Evolutionary conservation across 2,113 vertebrate species (phyloP), one percentile per base, ranked within the genome.

Genomic region (Tupaia tana): DNA sequence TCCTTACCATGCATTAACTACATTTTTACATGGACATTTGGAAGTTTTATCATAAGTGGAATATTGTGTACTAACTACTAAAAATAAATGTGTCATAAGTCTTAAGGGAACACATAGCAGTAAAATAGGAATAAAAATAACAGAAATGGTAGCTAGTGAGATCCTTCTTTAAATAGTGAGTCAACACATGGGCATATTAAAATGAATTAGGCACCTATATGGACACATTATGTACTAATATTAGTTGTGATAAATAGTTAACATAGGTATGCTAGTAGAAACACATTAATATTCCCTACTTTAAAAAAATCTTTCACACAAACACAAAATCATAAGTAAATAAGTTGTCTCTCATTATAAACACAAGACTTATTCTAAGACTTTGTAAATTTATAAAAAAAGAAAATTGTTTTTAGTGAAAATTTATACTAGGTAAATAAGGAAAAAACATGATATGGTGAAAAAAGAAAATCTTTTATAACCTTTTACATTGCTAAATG

Each of bases 41-140:
- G 43, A 91, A 34, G 11, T 87, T 70, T 84, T 81, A 84, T 78
- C 91, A 0, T 80, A 92, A 92, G 10, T 67, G 13, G 1, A 73
- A 66, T 70, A 7, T 16, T 89, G 7, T 87, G 3, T 83, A 75
- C 52, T 97, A 89, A 84, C 92, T 22, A 54, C n/a, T 66, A 19
- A 88, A 95, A 82, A 78, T 83, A 73, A 95, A 84, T 63, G 18
- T 18, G 29, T 61, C 5, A 22, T 54, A 78, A 77, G 3, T 31
- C 43, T 83, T 82, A 34, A 92, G 52, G 29, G 29, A 88, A 22
- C 2, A 74, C 78, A 82, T 43, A 93, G 6, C 25, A 91, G 10
- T 79, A 63, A 34, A 22, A 74, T 69, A 18, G 15, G 25, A 80
- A 13, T 24, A 58, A 15, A 87, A 70, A 80, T 56, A 87, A 20